A percentile compares a stretch with the other conserved stretches of the same genome.
These are phyloP conservation scores for Vanessa atalanta DNA, from an alignment of 1,140 invertebrate genomes.

Conservation along the genomic window DNA sequence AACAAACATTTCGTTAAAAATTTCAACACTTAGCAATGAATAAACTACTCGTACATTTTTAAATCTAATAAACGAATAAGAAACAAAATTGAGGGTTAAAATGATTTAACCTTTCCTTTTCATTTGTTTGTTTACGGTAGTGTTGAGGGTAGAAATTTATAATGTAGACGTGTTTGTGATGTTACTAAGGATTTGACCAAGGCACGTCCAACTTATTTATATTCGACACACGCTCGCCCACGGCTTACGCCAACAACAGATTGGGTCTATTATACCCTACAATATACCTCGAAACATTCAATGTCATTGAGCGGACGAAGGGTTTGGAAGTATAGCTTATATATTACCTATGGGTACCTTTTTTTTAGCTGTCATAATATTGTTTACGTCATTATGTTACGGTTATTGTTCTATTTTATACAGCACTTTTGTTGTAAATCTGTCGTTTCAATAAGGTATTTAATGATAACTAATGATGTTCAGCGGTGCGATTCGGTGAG, in stretches of 20 bases:
- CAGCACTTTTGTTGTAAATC: too few species aligned
- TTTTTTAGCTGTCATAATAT: not conserved
- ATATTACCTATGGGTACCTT: not conserved
- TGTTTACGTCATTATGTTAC: not conserved
- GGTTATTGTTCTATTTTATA: too few species aligned
- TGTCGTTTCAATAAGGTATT: too few species aligned
- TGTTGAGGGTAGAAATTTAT: conserved; percentile 1
- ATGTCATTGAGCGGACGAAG: conserved; percentile 20
- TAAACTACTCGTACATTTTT: too few species aligned
- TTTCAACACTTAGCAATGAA: too few species aligned
- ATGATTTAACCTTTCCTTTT: not conserved
- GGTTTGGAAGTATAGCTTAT: conserved; percentile 6
- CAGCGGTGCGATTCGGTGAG: too few species aligned
- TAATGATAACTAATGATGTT: too few species aligned
- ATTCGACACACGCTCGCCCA: conserved; percentile 26
- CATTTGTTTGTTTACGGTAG: not conserved
- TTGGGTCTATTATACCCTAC: conserved; percentile 36
- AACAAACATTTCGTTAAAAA: too few species aligned
- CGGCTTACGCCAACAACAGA: conserved; percentile 25
- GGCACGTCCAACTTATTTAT: conserved; percentile 18
- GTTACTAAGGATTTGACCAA: conserved; percentile 9
- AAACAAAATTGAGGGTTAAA: not conserved
- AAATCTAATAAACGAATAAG: too few species aligned
- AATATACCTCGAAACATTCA: conserved; percentile 24
- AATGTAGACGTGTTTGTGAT: not conserved